Conservation (phyloP, 2,888 invertebrate species). For the Esperia sulphurella region DNA sequence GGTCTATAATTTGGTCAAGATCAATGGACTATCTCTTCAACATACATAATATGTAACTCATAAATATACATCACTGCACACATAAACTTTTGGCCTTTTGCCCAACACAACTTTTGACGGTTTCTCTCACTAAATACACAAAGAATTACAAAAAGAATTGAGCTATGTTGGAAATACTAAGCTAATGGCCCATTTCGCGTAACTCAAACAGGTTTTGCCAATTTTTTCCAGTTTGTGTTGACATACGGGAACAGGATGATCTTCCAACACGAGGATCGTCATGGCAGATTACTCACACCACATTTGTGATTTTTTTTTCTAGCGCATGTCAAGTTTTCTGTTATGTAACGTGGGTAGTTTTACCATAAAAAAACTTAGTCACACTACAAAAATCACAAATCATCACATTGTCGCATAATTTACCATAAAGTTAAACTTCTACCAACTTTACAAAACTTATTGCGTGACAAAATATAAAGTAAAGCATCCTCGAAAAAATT, state of each 20-base stretch:
- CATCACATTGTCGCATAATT: background rate
- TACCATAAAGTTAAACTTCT: conserved; percentile 2
- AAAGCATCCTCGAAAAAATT: too few relatives aligned
- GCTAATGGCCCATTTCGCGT: conserved; percentile 14
- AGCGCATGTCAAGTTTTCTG: background rate
- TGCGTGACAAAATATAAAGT: background rate
- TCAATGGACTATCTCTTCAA: background rate
- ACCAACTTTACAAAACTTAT: conserved; percentile 1
- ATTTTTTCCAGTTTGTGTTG: conserved; percentile 8
- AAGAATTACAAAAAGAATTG: conserved; percentile 40
- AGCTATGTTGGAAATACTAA: conserved; percentile 20
- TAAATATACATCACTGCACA: conserved; percentile 14
- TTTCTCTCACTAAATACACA: conserved; percentile 36
- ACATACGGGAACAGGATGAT: background rate
- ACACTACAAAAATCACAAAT: background rate
- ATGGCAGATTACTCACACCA: background rate
- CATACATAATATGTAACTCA: background rate
- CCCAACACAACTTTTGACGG: conserved; percentile 44
- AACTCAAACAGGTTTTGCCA: conserved; percentile 11
- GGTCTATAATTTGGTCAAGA: background rate
- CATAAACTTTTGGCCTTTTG: conserved; percentile 36
- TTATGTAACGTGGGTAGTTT: background rate
- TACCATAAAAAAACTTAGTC: too few relatives aligned
- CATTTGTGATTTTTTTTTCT: background rate
- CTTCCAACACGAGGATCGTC: background rate